phyloP scores from a whole-genome alignment of 2,888 invertebrate genomes.

The Sinodicranocentrus sp. region DNA sequence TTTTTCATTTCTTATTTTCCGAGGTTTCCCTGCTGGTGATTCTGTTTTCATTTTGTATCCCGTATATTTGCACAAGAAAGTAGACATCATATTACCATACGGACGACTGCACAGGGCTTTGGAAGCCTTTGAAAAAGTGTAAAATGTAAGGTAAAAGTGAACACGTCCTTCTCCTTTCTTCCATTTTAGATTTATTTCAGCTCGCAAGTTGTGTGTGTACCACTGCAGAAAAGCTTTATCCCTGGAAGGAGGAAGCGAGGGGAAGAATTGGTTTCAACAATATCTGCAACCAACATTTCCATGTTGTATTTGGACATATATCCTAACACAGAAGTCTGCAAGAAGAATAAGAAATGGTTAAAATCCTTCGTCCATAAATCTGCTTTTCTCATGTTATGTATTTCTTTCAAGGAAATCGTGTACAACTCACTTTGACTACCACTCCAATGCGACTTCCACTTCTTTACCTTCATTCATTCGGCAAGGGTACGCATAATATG shows the following conservation, averaged over 20 bases:
- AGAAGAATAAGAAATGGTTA: neutral
- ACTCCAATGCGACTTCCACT: neutral
- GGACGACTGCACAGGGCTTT: constrained; percentile 4
- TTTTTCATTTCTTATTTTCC: constrained; percentile 9
- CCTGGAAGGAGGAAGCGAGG: neutral
- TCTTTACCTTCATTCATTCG: neutral
- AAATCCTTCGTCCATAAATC: neutral
- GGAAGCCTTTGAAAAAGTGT: neutral
- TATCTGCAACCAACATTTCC: constrained; percentile 10
- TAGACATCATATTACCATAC: constrained; percentile 21
- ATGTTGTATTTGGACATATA: neutral
- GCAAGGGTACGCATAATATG: neutral
- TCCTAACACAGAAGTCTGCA: neutral
- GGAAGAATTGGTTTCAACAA: constrained; percentile 9
- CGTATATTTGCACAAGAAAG: neutral
- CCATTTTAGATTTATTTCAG: constrained; percentile 28
- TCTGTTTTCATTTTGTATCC: constrained; percentile 27
- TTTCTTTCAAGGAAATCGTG: neutral
- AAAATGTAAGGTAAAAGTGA: neutral
- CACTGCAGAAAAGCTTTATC: neutral
- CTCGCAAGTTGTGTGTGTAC: neutral
- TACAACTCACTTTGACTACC: neutral
- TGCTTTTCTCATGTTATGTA: neutral
- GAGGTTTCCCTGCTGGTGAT: neutral
- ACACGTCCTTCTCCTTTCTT: neutral